Percentiles rank a stretch among this genome's conserved stretches.
These are phyloP conservation scores for Struthidea cinerea DNA, from an alignment of 2,113 vertebrate species.

Conservation along the genomic window DNA sequence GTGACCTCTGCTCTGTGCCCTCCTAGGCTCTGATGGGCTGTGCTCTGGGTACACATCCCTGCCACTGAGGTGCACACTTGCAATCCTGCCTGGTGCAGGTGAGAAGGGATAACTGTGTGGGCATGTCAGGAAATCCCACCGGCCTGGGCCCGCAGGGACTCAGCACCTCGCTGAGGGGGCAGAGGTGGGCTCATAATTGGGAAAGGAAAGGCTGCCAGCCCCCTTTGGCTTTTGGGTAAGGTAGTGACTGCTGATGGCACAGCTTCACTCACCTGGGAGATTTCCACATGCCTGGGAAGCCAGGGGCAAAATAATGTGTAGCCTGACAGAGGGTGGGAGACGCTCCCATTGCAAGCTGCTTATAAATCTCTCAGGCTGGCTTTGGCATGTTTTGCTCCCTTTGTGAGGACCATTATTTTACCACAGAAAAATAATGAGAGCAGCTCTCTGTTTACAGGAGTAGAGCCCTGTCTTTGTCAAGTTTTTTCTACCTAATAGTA, in stretches of 20 bases:
- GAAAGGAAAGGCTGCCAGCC: not conserved
- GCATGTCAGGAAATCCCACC: not conserved
- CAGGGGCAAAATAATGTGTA: not conserved
- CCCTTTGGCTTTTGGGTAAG: not conserved
- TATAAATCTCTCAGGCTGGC: not conserved
- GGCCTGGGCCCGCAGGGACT: not conserved
- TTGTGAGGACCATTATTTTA: not conserved
- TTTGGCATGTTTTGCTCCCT: not conserved
- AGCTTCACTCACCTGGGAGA: not conserved
- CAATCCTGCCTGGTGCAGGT: not conserved
- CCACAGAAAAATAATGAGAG: not conserved
- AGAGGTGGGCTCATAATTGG: not conserved
- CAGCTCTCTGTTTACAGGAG: not conserved
- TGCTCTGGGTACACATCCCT: not conserved
- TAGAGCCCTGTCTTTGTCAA: not conserved
- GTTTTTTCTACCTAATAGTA: not conserved
- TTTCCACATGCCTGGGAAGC: not conserved
- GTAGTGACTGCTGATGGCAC: not conserved
- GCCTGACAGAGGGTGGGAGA: not conserved
- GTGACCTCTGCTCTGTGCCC: not conserved
- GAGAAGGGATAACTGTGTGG: not conserved
- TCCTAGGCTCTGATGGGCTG: not conserved
- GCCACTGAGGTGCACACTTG: rapidly evolving
- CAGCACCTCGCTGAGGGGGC: not conserved
- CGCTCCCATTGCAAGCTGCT: not conserved